Conservation (phyloP, 2,888 invertebrate species). For the Psylliodes chrysocephalus region DNA sequence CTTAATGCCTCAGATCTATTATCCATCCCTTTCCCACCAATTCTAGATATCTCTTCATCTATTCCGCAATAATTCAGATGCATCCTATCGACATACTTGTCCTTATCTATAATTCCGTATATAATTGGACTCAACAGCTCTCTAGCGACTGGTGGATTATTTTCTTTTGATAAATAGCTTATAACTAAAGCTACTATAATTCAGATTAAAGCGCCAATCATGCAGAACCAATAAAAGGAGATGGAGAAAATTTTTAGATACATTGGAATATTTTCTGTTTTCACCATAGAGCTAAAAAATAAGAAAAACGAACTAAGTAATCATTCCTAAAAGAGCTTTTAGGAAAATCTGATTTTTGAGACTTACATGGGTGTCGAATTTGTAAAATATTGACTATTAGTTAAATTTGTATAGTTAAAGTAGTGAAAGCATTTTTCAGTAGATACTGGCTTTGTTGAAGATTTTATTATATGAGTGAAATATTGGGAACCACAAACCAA, state of each 20-base stretch:
- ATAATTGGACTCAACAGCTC: slow-evolving; percentile 50
- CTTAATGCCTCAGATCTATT: too few relatives aligned
- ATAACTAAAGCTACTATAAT: slow-evolving; percentile 46
- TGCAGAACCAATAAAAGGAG: slow-evolving; percentile 51
- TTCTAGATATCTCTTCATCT: slow-evolving; percentile 29
- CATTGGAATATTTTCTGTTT: neutral
- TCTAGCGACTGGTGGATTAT: slow-evolving; percentile 44
- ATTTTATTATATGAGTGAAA: too few relatives aligned
- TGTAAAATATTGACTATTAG: too few relatives aligned
- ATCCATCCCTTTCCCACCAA: neutral
- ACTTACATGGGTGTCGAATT: too few relatives aligned
- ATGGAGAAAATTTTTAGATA: slow-evolving; percentile 42
- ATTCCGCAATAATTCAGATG: slow-evolving; percentile 34
- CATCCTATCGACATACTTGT: slow-evolving; percentile 31
- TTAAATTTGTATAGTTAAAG: too few relatives aligned
- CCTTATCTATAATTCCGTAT: slow-evolving; percentile 40
- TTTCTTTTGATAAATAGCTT: slow-evolving; percentile 46
- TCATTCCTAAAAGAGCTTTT: too few relatives aligned
- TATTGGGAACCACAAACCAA: too few relatives aligned
- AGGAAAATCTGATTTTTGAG: too few relatives aligned
- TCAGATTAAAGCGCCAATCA: slow-evolving; percentile 43
- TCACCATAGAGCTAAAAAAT: neutral
- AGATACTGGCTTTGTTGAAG: too few relatives aligned
- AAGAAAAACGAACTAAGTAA: too few relatives aligned
- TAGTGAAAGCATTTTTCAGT: too few relatives aligned